Conservation (phyloP, 2,113 vertebrate species). For the Mystacornis crossleyi region DNA sequence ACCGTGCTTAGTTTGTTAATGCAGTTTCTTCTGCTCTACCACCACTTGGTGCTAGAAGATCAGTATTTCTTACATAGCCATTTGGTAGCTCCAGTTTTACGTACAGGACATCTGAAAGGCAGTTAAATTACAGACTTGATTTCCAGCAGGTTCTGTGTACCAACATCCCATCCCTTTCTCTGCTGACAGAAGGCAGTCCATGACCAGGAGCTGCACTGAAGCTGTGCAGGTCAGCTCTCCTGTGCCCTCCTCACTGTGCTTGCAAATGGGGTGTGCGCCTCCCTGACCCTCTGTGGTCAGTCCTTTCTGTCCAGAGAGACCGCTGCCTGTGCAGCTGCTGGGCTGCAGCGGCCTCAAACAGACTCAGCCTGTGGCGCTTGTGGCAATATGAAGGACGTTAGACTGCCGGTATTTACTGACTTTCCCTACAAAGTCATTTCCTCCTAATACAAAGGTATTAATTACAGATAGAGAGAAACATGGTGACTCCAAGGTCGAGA, state of each 20-base stretch:
- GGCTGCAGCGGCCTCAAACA: background rate
- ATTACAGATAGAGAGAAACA: background rate
- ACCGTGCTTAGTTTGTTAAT: background rate
- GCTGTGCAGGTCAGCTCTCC: background rate
- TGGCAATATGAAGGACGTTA: accelerated
- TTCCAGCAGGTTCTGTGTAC: background rate
- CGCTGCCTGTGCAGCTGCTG: background rate
- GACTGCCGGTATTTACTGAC: background rate
- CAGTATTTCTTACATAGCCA: background rate
- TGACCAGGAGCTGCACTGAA: background rate
- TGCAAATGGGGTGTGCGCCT: background rate
- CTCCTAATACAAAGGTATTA: background rate
- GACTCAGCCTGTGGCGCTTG: background rate
- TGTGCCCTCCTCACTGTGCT: background rate
- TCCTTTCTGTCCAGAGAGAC: background rate
- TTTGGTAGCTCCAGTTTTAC: background rate
- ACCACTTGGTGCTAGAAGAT: background rate
- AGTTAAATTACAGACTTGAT: background rate
- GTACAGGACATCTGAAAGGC: background rate
- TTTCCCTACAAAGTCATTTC: background rate
- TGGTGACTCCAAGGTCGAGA: conserved; percentile 22
- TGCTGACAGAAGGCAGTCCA: background rate
- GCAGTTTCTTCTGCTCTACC: background rate
- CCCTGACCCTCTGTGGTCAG: background rate
- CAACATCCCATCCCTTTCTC: background rate